Conservation (phyloP, 2,888 invertebrate species). For the Lasioglossum zephyrum region DNA sequence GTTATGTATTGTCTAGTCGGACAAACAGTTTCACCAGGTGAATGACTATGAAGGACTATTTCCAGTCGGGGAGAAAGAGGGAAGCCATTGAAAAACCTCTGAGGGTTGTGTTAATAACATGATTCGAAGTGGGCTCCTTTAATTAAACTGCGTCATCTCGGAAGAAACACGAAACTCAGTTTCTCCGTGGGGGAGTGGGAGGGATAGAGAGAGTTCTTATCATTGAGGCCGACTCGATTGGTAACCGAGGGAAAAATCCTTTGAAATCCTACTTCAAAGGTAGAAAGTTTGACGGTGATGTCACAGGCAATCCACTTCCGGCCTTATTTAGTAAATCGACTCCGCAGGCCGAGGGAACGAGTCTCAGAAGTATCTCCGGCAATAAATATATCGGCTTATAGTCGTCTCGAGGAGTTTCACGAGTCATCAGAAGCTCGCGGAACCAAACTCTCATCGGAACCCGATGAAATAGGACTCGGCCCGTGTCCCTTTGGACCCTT, state of each 20-base stretch:
- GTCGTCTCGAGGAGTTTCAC: slow-evolving; percentile 67
- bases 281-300: slow-evolving; percentile 57
- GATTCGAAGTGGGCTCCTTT: slow-evolving; percentile 6
- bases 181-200: not conserved
- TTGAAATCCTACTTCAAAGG: slow-evolving; percentile 59
- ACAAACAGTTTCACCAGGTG: slow-evolving; percentile 1
- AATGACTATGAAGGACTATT: not conserved
- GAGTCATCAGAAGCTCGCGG: slow-evolving; percentile 67
- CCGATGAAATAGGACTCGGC: slow-evolving; percentile 60
- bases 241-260: slow-evolving; percentile 40
- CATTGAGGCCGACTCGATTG: slow-evolving; percentile 26
- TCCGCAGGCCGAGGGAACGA: slow-evolving; percentile 45
- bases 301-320: slow-evolving; percentile 69
- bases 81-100: not conserved
- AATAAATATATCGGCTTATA: slow-evolving; percentile 71
- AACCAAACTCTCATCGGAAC: slow-evolving; percentile 46
- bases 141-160: slow-evolving; percentile 27
- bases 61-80: not conserved
- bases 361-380: slow-evolving; percentile 59
- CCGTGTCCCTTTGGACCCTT: slow-evolving; percentile 42
- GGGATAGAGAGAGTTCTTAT: not conserved
- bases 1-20: not conserved
- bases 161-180: slow-evolving; percentile 4
- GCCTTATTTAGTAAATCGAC: slow-evolving; percentile 71
- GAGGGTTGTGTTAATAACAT: slow-evolving; percentile 6